Conservation (phyloP, 2,888 invertebrate species). For the Branchellion lobata region DNA sequence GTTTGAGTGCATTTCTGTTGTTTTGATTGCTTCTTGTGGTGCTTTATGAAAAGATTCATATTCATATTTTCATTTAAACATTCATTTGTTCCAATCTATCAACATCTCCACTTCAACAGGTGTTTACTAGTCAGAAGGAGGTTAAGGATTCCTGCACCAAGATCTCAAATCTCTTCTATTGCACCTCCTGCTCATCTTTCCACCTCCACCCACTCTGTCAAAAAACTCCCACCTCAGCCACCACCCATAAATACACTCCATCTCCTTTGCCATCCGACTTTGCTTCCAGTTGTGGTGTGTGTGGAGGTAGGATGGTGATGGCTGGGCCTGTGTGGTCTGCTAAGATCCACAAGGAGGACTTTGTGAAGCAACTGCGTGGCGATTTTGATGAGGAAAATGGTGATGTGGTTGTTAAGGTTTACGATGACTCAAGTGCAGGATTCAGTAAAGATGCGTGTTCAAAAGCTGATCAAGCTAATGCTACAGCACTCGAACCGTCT, state of each 20-base stretch:
- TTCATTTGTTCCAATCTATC: not conserved
- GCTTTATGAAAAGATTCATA: too few relatives aligned
- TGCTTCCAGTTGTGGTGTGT: conserved; percentile 69
- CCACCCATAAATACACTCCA: conserved; percentile 68
- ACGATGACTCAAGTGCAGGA: too few relatives aligned
- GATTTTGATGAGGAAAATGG: not conserved
- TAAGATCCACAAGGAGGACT: conserved; percentile 77
- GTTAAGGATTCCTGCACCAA: conserved; percentile 80
- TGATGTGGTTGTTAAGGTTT: not conserved
- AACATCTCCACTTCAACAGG: not conserved
- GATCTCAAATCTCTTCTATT: conserved; percentile 82
- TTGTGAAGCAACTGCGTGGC: conserved; percentile 70
- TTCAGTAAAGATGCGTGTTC: too few relatives aligned
- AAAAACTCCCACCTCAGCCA: conserved; percentile 53
- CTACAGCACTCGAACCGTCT: too few relatives aligned
- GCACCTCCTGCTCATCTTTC: conserved; percentile 82
- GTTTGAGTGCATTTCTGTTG: not conserved
- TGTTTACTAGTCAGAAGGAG: conserved; percentile 66
- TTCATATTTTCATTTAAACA: not conserved
- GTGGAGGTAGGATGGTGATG: conserved; percentile 68
- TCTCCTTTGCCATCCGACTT: conserved; percentile 73
- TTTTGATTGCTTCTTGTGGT: not conserved
- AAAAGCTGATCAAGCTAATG: too few relatives aligned
- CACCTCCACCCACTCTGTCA: conserved; percentile 75
- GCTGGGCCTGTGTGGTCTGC: conserved; percentile 92